Evolutionary conservation across 2,113 vertebrate species (phyloP).

Genomic region (Desmodus rotundus): DNA sequence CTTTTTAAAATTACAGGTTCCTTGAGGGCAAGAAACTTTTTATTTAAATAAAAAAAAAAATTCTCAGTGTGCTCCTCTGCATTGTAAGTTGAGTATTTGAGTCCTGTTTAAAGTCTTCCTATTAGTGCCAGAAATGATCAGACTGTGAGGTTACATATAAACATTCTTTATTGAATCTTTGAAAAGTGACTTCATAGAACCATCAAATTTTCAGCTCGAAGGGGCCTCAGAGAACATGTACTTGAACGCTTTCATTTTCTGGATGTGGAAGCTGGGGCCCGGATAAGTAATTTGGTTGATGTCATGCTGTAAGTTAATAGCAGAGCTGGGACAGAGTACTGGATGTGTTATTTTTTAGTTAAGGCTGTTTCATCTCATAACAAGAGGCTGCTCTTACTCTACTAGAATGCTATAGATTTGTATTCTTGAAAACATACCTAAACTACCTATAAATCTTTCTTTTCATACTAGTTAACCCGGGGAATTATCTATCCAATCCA

Average conservation of each 20-base stretch:
- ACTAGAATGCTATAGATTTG: neutral
- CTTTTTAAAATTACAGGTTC: conserved; percentile 20
- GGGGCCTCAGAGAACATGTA: conserved; percentile 24
- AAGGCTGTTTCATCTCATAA: neutral
- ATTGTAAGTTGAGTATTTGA: conserved; percentile 14
- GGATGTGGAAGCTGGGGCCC: conserved; percentile 12
- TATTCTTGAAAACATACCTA: conserved; percentile 1
- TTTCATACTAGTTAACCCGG: neutral
- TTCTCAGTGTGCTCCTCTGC: neutral
- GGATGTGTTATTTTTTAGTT: neutral
- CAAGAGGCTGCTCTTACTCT: neutral
- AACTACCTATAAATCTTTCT: neutral
- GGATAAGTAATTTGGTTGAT: conserved; percentile 54
- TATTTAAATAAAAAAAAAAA: conserved; percentile 28
- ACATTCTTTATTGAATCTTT: conserved; percentile 53
- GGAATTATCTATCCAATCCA: conserved; percentile 2
- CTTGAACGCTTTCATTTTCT: conserved; percentile 45
- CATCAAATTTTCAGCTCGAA: conserved; percentile 45
- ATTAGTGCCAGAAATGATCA: conserved; percentile 43
- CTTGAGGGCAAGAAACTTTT: conserved; percentile 1
- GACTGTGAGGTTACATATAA: conserved; percentile 47
- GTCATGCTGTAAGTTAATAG: conserved; percentile 35
- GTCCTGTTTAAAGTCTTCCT: conserved; percentile 35
- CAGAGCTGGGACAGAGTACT: neutral
- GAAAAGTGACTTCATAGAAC: conserved; percentile 53